Conservation (phyloP, 1,140 invertebrate genomes). For the Pseudomyrmex gracilis region DNA sequence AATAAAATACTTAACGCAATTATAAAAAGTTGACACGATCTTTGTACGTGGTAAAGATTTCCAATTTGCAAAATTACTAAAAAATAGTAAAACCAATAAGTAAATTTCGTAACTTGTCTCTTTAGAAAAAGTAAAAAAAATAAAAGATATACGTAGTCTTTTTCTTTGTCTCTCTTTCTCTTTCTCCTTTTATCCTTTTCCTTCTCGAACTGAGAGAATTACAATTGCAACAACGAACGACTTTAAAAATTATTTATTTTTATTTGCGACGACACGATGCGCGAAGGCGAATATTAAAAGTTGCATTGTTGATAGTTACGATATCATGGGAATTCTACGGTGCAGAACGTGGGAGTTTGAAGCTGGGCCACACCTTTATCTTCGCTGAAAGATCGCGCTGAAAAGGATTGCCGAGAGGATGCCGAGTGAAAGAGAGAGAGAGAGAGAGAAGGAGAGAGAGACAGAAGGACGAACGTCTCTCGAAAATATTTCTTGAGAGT, state of each 20-base stretch:
- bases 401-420: conserved; percentile 48
- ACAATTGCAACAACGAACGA: not conserved
- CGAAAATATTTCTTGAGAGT: conserved; percentile 74
- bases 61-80: too few relatives aligned
- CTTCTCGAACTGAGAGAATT: too few relatives aligned
- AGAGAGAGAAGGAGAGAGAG: conserved; percentile 26
- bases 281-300: not conserved
- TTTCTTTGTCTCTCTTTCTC: too few relatives aligned
- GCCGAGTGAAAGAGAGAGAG: conserved; percentile 10
- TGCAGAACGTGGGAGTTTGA: conserved; percentile 69
- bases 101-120: too few relatives aligned
- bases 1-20: too few relatives aligned
- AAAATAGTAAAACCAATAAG: too few relatives aligned
- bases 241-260: not conserved
- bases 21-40: too few relatives aligned
- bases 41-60: too few relatives aligned
- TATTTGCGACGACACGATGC: too few relatives aligned
- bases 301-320: conserved; percentile 34
- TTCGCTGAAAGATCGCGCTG: conserved; percentile 52
- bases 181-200: too few relatives aligned
- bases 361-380: conserved; percentile 66
- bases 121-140: too few relatives aligned
- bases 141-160: too few relatives aligned
- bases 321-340: conserved; percentile 65
- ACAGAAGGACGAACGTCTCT: conserved; percentile 55